These are phyloP conservation scores for Perca schrenkii DNA, from an alignment of 2,113 vertebrate species.

Conservation along the genomic window DNA sequence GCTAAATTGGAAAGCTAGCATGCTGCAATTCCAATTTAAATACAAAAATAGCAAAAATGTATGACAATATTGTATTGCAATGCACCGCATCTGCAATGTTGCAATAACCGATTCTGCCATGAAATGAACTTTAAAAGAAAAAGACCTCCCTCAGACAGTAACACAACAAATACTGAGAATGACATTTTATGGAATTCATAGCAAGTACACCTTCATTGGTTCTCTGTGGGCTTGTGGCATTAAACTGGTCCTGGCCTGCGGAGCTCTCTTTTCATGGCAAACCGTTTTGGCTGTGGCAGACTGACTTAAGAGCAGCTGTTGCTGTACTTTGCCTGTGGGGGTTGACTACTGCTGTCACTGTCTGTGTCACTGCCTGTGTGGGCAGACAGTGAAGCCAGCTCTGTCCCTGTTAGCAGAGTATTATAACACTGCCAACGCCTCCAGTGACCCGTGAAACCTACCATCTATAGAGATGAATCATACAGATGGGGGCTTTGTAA, in stretches of 20 bases:
- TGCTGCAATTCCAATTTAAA: background rate
- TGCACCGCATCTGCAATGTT: background rate
- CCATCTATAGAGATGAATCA: conserved; percentile 79
- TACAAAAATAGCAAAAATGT: background rate
- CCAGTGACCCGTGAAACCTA: conserved; percentile 77
- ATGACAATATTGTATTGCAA: background rate
- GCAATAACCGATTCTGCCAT: background rate
- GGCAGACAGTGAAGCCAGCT: conserved; percentile 65
- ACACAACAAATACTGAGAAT: background rate
- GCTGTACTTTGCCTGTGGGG: conserved; percentile 59
- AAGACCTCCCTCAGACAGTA: background rate
- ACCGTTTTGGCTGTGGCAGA: conserved; percentile 34
- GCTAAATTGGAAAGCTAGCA: background rate
- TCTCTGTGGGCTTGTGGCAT: conserved; percentile 10
- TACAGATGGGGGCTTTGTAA: conserved; percentile 69
- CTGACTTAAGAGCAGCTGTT: conserved; percentile 47
- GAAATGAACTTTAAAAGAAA: background rate
- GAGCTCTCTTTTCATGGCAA: conserved; percentile 22
- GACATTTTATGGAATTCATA: background rate
- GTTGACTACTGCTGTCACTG: conserved; percentile 58
- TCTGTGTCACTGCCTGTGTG: conserved; percentile 72
- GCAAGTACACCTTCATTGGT: too few species aligned
- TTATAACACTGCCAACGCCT: conserved; percentile 74
- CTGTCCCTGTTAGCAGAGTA: conserved; percentile 75
- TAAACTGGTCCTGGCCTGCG: conserved; percentile 12